A percentile compares a stretch with the other conserved stretches of the same genome.
Evolutionary conservation across 2,888 invertebrate species (phyloP).

Genomic region (Bellardia pandia): DNA sequence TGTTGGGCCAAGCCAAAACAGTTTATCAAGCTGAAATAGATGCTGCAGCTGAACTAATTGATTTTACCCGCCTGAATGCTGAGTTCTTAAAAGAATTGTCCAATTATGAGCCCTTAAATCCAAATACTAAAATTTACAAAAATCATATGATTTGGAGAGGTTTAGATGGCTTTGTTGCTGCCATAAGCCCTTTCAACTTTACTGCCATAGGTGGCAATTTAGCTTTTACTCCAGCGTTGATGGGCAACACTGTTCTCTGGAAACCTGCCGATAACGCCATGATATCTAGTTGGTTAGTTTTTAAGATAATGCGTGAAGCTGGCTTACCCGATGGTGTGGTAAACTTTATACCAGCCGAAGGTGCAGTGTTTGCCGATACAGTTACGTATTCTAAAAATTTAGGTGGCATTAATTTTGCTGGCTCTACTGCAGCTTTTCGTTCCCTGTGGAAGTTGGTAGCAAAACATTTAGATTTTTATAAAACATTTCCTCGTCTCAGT

Average conservation of each 20-base stretch:
- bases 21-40: conserved; percentile 98
- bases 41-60: conserved; percentile 95
- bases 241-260: conserved; percentile 98
- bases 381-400: conserved; percentile 92
- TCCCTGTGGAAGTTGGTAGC: conserved; percentile 96
- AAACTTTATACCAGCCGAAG: conserved; percentile 97
- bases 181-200: conserved; percentile 99
- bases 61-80: conserved; percentile 94
- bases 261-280: conserved; percentile 99
- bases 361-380: conserved; percentile 93
- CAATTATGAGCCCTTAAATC: conserved; percentile 95
- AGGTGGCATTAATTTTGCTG: conserved; percentile 98
- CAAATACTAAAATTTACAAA: conserved; percentile 87
- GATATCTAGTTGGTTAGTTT: conserved; percentile 96
- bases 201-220: conserved; percentile 99
- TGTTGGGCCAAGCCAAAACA: conserved; percentile 98
- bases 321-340: conserved; percentile 98
- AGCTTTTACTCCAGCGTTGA: conserved; percentile 93
- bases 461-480: conserved; percentile 91
- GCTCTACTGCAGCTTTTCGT: conserved; percentile 96
- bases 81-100: conserved; percentile 91
- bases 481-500: conserved; percentile 95
- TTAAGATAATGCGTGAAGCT: conserved; percentile 95
- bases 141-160: conserved; percentile 94
- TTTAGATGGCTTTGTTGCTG: conserved; percentile 98